These are phyloP conservation scores for Okapia johnstoni DNA, from an alignment of 2,113 vertebrate species.

Conservation along the genomic window DNA sequence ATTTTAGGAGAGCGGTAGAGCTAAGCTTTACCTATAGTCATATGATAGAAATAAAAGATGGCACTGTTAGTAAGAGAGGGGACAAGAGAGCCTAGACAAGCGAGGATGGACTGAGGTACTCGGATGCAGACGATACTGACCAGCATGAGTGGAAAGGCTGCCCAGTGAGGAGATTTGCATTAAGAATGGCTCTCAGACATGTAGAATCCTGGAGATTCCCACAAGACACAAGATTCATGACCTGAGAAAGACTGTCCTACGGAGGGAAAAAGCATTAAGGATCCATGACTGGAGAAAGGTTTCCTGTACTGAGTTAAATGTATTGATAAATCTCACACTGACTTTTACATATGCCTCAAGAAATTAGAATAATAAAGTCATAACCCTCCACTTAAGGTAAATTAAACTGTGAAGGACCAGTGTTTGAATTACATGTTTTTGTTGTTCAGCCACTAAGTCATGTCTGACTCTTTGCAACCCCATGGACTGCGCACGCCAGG, in stretches of 20 bases:
- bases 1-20: background rate
- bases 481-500: background rate
- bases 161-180: too few species aligned
- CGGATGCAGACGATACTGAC: background rate
- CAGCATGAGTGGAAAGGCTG: background rate
- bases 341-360: background rate
- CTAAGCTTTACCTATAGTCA: background rate
- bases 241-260: background rate
- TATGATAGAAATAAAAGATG: background rate
- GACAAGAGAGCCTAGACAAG: background rate
- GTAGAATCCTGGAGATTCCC: background rate
- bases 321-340: background rate
- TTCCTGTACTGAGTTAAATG: background rate
- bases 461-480: background rate
- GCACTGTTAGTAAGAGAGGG: background rate
- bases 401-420: background rate
- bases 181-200: background rate
- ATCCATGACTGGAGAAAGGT: background rate
- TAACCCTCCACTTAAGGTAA: background rate
- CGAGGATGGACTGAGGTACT: background rate
- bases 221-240: background rate
- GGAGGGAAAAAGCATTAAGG: background rate
- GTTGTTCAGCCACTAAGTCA: background rate
- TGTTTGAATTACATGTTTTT: background rate
- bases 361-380: background rate